phyloP scores from a whole-genome alignment of 2,113 vertebrate genomes.

The Planiliza haematocheilus region DNA sequence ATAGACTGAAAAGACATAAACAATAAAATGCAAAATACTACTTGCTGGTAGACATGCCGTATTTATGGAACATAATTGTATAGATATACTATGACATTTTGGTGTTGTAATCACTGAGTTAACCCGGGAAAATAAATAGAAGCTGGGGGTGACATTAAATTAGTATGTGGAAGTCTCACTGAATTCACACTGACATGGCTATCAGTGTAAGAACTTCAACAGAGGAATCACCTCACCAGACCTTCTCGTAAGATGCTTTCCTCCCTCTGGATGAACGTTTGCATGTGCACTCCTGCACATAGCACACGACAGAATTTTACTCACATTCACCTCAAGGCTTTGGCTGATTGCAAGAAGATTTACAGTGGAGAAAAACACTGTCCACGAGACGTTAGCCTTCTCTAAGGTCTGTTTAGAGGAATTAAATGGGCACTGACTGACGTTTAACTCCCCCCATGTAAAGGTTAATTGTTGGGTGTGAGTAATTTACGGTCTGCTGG shows the following conservation, averaged over 20 bases:
- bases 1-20: neutral
- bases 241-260: too few relatives aligned
- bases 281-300: neutral
- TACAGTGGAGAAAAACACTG: neutral
- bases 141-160: slow-evolving; percentile 45
- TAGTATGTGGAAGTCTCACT: slow-evolving; percentile 58
- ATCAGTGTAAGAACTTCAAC: slow-evolving; percentile 10
- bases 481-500: slow-evolving; percentile 28
- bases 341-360: neutral
- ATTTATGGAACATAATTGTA: neutral
- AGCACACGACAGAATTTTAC: neutral
- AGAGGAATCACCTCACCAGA: neutral
- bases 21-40: neutral
- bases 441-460: slow-evolving; percentile 13
- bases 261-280: too few relatives aligned
- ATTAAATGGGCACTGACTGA: neutral
- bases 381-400: neutral
- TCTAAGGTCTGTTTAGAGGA: neutral
- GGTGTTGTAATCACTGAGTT: slow-evolving; percentile 31
- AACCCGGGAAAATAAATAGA: slow-evolving; percentile 37
- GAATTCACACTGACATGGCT: slow-evolving; percentile 12
- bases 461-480: slow-evolving; percentile 4
- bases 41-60: neutral
- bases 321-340: neutral
- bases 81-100: slow-evolving; percentile 16